Evolutionary conservation across 2,888 invertebrate species (phyloP), one percentile per base, ranked within the genome.

Genomic region (Spisula subtruncata): DNA sequence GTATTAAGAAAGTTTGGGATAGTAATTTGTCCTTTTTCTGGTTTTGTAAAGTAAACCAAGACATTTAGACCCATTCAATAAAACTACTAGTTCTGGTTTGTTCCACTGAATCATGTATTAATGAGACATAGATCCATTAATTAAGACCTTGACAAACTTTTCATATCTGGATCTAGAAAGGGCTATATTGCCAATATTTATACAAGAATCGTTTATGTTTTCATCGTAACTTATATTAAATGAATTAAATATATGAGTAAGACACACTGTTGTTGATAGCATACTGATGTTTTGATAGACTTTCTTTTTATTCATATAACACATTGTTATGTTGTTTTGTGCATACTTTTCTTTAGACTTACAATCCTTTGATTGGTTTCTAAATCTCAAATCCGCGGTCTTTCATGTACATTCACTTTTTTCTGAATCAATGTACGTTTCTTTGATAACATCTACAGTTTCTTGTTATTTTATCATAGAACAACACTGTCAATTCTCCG

Each of bases 381-480:
- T 32, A 2, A 75, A 75, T 75, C 75, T 75, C 75, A 75, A 75
- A 75, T 75, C 75, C 75, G 75, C 32, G 75, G 75, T 75, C 75
- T 75, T 75, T 75, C 75, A 75, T 75, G 75, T 75, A 75, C 75
- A 75, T 75, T 32, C 32, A 75, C 35, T 25, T 75, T 75, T 75
- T 75, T n/a, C 75, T 32, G 16, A 75, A 75, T 35, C 60, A 66
- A 66, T 66, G 60, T 66, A 25, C 60, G 60, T 66, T 25, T 66
- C 60, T 66, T 66, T 8, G 12, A n/a, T 66, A 66, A 66, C 25
- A 66, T 25, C 60, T 66, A 25, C 20, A 12, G 25, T 5, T 66
- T 66, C 25, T 66, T 66, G 8, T 66, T 25, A 66, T 12, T n/a
- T 66, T 66, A 25, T 25, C 25, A 66, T 66, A n/a, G 25, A 66